A percentile compares a stretch with the other conserved stretches of the same genome.
Evolutionary conservation across 2,888 invertebrate species (phyloP).

Genomic region (Gastracanthus pulcherrimus): DNA sequence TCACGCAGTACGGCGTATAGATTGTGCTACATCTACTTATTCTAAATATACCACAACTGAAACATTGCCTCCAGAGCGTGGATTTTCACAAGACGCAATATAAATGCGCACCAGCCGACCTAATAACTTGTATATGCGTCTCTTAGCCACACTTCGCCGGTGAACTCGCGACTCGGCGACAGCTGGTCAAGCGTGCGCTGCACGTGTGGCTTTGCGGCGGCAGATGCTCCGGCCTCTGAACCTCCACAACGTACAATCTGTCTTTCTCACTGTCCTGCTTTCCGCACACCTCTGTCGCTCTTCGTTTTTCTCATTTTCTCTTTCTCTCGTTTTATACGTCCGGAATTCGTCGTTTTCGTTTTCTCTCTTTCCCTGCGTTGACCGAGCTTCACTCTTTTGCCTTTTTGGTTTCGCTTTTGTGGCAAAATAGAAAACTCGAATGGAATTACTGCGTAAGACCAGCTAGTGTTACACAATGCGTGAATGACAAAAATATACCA

Average conservation of each 20-base stretch:
- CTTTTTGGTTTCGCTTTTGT: too few relatives aligned
- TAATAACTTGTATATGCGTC: background rate
- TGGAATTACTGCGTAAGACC: too few relatives aligned
- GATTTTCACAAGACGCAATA: background rate
- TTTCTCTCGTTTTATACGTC: background rate
- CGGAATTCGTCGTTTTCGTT: background rate
- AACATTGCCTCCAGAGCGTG: background rate
- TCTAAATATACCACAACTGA: background rate
- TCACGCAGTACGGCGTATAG: background rate
- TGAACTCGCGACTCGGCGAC: background rate
- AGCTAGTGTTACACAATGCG: too few relatives aligned
- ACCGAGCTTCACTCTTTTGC: too few relatives aligned
- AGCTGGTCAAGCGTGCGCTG: slow-evolving; percentile 34
- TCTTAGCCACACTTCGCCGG: background rate
- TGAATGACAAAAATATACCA: too few relatives aligned
- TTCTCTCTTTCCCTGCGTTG: too few relatives aligned
- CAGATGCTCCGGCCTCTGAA: background rate
- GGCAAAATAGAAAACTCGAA: too few relatives aligned
- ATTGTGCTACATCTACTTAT: background rate
- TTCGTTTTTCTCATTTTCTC: background rate
- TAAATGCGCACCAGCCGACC: background rate
- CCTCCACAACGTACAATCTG: background rate
- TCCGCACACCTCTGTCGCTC: too few relatives aligned
- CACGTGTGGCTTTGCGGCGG: slow-evolving; percentile 32
- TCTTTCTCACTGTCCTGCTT: background rate